Conservation (phyloP, 2,113 vertebrate species). For the Pangasianodon hypophthalmus region DNA sequence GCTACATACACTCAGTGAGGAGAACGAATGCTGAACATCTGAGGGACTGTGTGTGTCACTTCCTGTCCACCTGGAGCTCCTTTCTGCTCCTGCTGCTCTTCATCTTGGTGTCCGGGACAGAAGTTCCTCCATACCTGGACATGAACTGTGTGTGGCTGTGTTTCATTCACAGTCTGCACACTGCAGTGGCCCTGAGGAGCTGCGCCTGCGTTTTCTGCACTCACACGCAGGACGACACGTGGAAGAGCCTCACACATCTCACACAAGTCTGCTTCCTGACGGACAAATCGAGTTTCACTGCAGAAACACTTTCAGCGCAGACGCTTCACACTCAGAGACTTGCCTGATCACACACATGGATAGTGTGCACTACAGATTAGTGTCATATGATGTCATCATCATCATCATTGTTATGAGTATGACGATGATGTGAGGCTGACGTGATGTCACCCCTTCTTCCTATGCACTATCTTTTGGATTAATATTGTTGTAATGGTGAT, state of each 20-base stretch:
- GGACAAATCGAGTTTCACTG: neutral
- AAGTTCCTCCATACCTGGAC: conserved; percentile 28
- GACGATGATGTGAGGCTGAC: no score
- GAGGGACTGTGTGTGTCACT: neutral
- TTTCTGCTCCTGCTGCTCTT: conserved; percentile 17
- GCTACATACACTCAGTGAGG: neutral
- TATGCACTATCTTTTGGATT: no score
- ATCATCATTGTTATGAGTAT: no score
- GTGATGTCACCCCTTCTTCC: no score
- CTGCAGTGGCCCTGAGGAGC: neutral
- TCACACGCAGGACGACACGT: neutral
- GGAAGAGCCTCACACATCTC: neutral
- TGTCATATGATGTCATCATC: no score
- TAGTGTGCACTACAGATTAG: no score
- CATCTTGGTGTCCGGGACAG: neutral
- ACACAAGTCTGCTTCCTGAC: neutral
- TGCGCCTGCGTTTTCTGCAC: conserved; percentile 15
- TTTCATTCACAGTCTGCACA: conserved; percentile 25
- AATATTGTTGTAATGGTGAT: no score
- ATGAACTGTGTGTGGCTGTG: conserved; percentile 12
- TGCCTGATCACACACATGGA: neutral
- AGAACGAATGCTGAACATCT: neutral
- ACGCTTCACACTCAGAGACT: neutral
- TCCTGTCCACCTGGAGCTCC: conserved; percentile 21
- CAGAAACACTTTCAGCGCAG: neutral